These are phyloP conservation scores for Ellobium chinense DNA, from an alignment of 2,888 invertebrate species.

Conservation along the genomic window DNA sequence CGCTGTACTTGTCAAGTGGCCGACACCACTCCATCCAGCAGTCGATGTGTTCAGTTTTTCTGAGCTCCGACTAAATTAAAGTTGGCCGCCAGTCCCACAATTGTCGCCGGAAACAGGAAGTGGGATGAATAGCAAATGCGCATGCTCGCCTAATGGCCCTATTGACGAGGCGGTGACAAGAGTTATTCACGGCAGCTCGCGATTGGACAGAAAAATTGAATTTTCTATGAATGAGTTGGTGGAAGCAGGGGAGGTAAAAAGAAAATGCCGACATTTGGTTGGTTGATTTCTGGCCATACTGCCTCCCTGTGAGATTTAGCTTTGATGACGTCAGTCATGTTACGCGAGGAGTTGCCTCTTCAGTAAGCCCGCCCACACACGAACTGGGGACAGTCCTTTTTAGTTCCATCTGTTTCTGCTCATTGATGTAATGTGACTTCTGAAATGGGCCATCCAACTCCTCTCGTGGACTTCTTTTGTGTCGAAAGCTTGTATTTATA, in stretches of 20 bases:
- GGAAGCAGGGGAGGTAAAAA: neutral
- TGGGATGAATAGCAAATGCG: slow-evolving; percentile 47
- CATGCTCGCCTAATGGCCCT: slow-evolving; percentile 46
- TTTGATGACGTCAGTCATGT: slow-evolving; percentile 6
- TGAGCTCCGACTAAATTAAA: slow-evolving; percentile 39
- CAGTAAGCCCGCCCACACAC: neutral
- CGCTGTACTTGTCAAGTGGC: slow-evolving; percentile 30
- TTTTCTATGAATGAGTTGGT: slow-evolving; percentile 31
- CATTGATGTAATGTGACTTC: too few species aligned
- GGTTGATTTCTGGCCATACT: neutral
- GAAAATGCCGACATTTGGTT: slow-evolving; percentile 1
- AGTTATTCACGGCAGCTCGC: slow-evolving; percentile 20
- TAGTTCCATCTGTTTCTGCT: too few species aligned
- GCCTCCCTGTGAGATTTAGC: slow-evolving; percentile 1
- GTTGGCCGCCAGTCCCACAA: slow-evolving; percentile 22
- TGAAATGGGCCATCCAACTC: too few species aligned
- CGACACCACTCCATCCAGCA: neutral
- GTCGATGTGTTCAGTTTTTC: slow-evolving; percentile 23
- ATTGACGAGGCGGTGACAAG: slow-evolving; percentile 44
- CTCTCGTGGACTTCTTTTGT: too few species aligned
- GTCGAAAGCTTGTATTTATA: too few species aligned
- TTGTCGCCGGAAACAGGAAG: slow-evolving; percentile 43
- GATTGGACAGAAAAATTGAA: slow-evolving; percentile 45
- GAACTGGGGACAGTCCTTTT: too few species aligned
- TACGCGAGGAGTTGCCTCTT: neutral